Base-by-base conservation (phyloP, 2,113 vertebrate species). In the Pongo pygmaeus region DNA sequence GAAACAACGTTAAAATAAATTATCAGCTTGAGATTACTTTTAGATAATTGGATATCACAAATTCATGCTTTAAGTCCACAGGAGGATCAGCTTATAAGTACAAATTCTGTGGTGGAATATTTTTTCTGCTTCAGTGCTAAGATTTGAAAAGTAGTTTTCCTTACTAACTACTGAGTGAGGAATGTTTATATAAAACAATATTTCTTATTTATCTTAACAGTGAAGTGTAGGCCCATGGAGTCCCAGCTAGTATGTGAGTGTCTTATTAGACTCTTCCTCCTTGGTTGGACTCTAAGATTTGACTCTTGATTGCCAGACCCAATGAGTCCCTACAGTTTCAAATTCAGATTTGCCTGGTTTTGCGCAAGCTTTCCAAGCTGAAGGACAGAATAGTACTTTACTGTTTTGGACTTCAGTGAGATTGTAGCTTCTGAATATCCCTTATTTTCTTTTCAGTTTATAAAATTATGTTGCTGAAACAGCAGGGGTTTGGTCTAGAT, bases 401-500 rank as follows among this genome's bases (percentile, higher is more conserved):
- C 22, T 61, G 70, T 25, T 89, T 80, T 64, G 13, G 13, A 78
- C 12, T 77, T 92, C 20, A 17, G 1, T 75, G 43, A 52, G 14
- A 61, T 50, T 46, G 78, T 72, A 57, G 8, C 23, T 93, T 91
- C 4, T 69, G 25, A 61, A 27, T 25, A 85, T 23, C 57, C 13
- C 74, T 90, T 69, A 48, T 78, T 93, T 88, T 80, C 18, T 70
- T 96, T 91, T 70, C 27, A 74, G 20, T 78, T 92, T 12, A 89
- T 89, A 52, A 93, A 85, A 95, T 14, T 32, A 64, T 14, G 27
- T 64, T 64, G 61, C 27, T 30, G 27, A 64, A 64, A 32, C 61
- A 64, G 12, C 12, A 64, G 27, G 12, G 30, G 27, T 64, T 64
- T 32, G 12, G 61, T 32, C 61, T 64, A 64, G 12, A 64, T 64